Percentiles rank a stretch among this genome's conserved stretches.
Conservation (phyloP, 2,888 invertebrate genomes). For the Drosophila acutilabella region DNA sequence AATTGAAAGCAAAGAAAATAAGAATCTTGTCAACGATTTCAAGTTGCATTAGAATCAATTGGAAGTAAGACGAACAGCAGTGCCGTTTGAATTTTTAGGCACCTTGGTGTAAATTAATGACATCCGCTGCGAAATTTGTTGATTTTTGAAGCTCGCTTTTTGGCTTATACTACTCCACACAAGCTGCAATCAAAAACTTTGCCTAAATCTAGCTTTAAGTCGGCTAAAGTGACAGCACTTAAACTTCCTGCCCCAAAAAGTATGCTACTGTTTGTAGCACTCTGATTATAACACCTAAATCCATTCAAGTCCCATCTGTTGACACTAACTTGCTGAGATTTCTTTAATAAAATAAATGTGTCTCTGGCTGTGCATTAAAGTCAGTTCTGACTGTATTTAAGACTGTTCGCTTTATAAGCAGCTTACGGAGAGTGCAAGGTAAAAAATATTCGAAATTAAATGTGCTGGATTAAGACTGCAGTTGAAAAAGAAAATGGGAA, state of each 20-base stretch:
- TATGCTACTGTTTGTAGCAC: constrained; percentile 2
- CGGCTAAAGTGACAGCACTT: no score
- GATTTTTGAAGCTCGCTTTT: no score
- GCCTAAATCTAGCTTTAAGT: no score
- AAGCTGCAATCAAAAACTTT: no score
- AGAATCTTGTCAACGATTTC: background rate
- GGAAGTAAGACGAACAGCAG: background rate
- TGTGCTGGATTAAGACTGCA: constrained; percentile 16
- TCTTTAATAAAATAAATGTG: background rate
- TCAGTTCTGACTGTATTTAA: background rate
- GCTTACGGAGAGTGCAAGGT: constrained; percentile 15
- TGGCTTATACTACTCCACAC: no score
- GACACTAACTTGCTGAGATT: background rate
- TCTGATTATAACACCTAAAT: background rate
- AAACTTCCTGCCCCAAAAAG: constrained; percentile 1
- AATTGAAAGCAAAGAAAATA: constrained; percentile 19
- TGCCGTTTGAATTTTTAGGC: no score
- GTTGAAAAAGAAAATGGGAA: constrained; percentile 10
- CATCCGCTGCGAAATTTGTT: no score
- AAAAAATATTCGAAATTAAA: constrained; percentile 14
- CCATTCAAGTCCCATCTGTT: background rate
- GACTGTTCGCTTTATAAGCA: constrained; percentile 18
- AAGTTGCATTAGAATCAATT: background rate
- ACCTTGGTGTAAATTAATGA: no score
- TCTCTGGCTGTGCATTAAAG: background rate